Percentiles rank a stretch among this genome's conserved stretches.
These are phyloP conservation scores for Cherax quadricarinatus DNA, from an alignment of 1,140 invertebrate species.

Conservation along the genomic window DNA sequence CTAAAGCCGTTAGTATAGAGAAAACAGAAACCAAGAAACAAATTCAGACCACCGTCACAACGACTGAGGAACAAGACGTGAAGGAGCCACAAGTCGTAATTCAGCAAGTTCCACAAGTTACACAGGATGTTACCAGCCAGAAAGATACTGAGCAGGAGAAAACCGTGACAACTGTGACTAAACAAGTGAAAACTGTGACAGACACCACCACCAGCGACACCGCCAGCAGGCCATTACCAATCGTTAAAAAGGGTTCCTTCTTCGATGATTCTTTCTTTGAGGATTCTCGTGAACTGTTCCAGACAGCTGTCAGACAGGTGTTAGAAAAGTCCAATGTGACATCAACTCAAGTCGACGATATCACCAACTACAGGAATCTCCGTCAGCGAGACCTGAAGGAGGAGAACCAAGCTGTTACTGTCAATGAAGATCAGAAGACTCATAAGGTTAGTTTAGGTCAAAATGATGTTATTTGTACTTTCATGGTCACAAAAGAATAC, in stretches of 20 bases:
- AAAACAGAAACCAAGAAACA: conserved; percentile 14
- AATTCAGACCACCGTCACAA: not conserved
- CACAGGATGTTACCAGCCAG: not conserved
- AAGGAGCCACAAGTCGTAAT: not conserved
- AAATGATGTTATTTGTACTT: too few species aligned
- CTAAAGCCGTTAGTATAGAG: conserved; percentile 4
- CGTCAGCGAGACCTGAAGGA: conserved; percentile 50
- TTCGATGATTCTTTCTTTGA: conserved; percentile 61
- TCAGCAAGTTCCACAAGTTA: not conserved
- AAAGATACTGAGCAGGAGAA: not conserved
- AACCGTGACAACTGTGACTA: not conserved
- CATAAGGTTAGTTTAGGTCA: conserved; percentile 34
- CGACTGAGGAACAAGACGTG: conserved; percentile 18
- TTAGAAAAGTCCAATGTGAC: conserved; percentile 47
- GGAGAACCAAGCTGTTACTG: conserved; percentile 54
- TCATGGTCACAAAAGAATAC: too few species aligned
- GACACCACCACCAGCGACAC: not conserved
- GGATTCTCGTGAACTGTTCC: conserved; percentile 49
- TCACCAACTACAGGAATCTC: conserved; percentile 54
- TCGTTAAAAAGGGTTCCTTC: conserved; percentile 45
- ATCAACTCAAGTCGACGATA: conserved; percentile 21
- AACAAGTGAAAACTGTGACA: not conserved
- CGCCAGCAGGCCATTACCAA: conserved; percentile 20
- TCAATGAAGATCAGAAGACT: conserved; percentile 29
- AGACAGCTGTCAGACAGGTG: conserved; percentile 43